These are phyloP conservation scores for Apeira syringaria DNA, from an alignment of 2,888 invertebrate species.

Conservation along the genomic window DNA sequence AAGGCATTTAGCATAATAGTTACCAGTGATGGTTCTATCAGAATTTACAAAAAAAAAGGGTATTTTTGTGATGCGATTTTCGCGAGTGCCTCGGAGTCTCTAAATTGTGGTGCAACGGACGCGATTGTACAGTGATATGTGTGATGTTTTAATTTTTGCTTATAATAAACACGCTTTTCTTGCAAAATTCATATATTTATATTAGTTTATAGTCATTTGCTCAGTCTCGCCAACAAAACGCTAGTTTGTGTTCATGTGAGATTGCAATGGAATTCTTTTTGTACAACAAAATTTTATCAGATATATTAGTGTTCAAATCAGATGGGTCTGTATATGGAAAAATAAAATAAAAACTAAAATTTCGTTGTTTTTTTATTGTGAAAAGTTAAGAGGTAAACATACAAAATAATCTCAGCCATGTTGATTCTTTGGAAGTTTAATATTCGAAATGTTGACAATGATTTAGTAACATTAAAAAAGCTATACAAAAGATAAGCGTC, in stretches of 20 bases:
- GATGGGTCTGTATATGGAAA: slow-evolving; percentile 75
- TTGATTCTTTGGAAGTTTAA: slow-evolving; percentile 14
- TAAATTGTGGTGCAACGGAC: slow-evolving; percentile 41
- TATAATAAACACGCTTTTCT: slow-evolving; percentile 69
- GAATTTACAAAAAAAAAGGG: slow-evolving; percentile 46
- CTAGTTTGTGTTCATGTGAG: slow-evolving; percentile 49
- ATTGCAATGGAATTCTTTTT: slow-evolving; percentile 43
- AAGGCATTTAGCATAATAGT: slow-evolving; percentile 57
- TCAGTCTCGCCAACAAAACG: slow-evolving; percentile 40
- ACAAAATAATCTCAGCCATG: slow-evolving; percentile 18
- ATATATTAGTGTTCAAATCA: slow-evolving; percentile 68
- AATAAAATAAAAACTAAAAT: slow-evolving; percentile 65
- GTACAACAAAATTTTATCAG: slow-evolving; percentile 56
- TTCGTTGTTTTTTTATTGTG: slow-evolving; percentile 46
- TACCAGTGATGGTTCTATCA: slow-evolving; percentile 35
- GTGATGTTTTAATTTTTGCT: slow-evolving; percentile 71
- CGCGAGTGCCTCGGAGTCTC: slow-evolving; percentile 38
- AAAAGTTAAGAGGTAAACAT: slow-evolving; percentile 8
- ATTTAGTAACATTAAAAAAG: background rate
- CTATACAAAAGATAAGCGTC: slow-evolving; percentile 12
- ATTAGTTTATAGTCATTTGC: slow-evolving; percentile 52
- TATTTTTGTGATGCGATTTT: slow-evolving; percentile 51
- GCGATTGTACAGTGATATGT: slow-evolving; percentile 61
- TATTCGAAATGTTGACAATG: slow-evolving; percentile 4
- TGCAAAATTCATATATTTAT: slow-evolving; percentile 68